Evolutionary conservation across 2,113 vertebrate species (phyloP), one percentile per base, ranked within the genome.

Genomic region (Neomonachus schauinslandi): DNA sequence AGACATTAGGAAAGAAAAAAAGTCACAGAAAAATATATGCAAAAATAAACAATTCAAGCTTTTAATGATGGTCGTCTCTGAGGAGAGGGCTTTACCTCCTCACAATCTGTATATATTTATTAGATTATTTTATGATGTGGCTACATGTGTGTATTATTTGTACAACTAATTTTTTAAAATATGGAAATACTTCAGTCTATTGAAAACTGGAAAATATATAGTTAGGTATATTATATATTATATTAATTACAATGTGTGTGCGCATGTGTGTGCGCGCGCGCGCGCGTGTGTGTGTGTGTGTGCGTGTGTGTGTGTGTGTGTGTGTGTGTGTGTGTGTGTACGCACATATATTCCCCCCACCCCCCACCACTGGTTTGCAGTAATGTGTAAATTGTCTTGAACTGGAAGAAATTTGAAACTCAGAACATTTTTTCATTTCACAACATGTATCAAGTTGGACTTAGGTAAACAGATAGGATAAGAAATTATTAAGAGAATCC

Each of bases 371-470:
- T 4, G 8, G 57, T 94, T 65, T 92, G 19, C 4, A 84, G 59
- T 19, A 74, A 65, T 80, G 14, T 77, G n/a, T 51, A 94, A 77
- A 85, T 0, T 69, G 18, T 89, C 19, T 36, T 61, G 28, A 84
- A 71, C 2, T 77, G 36, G 55, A 87, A 90, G 76, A 93, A 92
- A 92, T 69, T 1, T 69, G 55, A 94, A 89, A 81, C n/a, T 85
- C 7, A n/a, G 49, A 74, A 94, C 46, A 91, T 53, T 77, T 97
- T 71, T 96, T 80, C 88, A 86, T 36, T 89, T 82, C 10, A 87
- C 28, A 77, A 26, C 7, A 89, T 31, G 18, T 61, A 94, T 39
- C n/a, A 76, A 86, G 57, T 71, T 82, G 77, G 85, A 97, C 26
- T 72, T 55, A 80, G 61, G 49, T 87, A 92, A 76, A 39, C 24